phyloP scores from a whole-genome alignment of 23 tunicate genomes.

The Botrylloides violaceus region DNA sequence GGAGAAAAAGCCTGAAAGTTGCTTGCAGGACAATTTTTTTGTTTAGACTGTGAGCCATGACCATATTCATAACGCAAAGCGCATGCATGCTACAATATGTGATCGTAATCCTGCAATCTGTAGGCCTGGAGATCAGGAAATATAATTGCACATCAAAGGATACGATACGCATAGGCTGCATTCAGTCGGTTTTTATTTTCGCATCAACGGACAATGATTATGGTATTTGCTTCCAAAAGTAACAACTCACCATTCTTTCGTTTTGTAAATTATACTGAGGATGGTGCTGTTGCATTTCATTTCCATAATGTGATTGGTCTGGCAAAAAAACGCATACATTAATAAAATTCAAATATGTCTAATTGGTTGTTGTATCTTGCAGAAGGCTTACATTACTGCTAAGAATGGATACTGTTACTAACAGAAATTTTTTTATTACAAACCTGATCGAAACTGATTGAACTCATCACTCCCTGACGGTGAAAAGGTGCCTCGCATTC shows the following conservation, averaged over 20 bases:
- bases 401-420: background rate
- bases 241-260: constrained; percentile 8
- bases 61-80: too few species aligned
- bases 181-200: background rate
- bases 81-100: too few species aligned
- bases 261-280: constrained; percentile 7
- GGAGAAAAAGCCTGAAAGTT: too few species aligned
- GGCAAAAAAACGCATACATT: background rate
- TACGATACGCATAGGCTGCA: background rate
- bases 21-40: too few species aligned
- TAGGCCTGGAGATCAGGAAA: too few species aligned
- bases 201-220: background rate
- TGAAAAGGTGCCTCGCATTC: constrained; percentile 16
- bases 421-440: too few species aligned
- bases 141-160: too few species aligned
- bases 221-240: background rate
- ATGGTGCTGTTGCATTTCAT: constrained; percentile 5
- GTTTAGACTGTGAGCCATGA: too few species aligned
- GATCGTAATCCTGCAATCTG: too few species aligned
- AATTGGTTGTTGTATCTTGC: background rate
- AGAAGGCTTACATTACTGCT: background rate
- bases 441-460: background rate
- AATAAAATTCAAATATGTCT: background rate
- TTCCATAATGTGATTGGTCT: constrained; percentile 11
- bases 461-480: constrained; percentile 25